phyloP scores from a whole-genome alignment of 2,888 invertebrate genomes.

The Nephrocerus scutellatus region DNA sequence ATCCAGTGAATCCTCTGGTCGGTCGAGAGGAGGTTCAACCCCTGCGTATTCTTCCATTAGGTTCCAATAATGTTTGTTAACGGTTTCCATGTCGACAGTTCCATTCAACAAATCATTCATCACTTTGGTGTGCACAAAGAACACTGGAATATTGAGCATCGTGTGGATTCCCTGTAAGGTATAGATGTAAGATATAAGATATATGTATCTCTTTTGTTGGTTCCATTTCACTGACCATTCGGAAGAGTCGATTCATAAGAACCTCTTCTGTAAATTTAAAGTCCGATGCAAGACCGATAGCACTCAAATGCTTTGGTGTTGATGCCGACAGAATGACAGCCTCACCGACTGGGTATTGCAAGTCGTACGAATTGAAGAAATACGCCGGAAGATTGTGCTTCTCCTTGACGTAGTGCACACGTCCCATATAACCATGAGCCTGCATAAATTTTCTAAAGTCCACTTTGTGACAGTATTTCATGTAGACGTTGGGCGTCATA shows the following conservation, averaged over 20 bases:
- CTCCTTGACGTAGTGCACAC: slow-evolving; percentile 38
- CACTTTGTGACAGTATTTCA: slow-evolving; percentile 43
- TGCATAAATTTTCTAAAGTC: slow-evolving; percentile 42
- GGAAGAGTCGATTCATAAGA: slow-evolving; percentile 37
- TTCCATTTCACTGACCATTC: slow-evolving; percentile 33
- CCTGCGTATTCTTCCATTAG: slow-evolving; percentile 58
- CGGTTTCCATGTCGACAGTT: slow-evolving; percentile 52
- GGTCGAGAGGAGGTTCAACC: slow-evolving; percentile 57
- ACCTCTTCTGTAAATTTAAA: slow-evolving; percentile 34
- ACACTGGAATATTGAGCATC: slow-evolving; percentile 64
- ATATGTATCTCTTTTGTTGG: not conserved
- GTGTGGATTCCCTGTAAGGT: slow-evolving; percentile 59
- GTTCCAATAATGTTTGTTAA: slow-evolving; percentile 62
- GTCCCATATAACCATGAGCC: slow-evolving; percentile 39
- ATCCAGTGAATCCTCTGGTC: slow-evolving; percentile 63
- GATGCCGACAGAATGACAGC: slow-evolving; percentile 41
- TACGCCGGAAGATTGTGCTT: slow-evolving; percentile 39
- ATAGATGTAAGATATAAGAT: no score
- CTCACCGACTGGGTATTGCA: slow-evolving; percentile 42
- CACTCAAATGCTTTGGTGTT: slow-evolving; percentile 38
- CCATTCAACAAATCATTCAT: slow-evolving; percentile 63
- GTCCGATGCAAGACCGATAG: slow-evolving; percentile 32
- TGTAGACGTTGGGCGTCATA: slow-evolving; percentile 37
- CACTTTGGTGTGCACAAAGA: slow-evolving; percentile 62
- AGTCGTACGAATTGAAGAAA: slow-evolving; percentile 39